Evolutionary conservation across 2,888 invertebrate species (phyloP), one percentile per base, ranked within the genome.

Genomic region (Leptopilina myrica): DNA sequence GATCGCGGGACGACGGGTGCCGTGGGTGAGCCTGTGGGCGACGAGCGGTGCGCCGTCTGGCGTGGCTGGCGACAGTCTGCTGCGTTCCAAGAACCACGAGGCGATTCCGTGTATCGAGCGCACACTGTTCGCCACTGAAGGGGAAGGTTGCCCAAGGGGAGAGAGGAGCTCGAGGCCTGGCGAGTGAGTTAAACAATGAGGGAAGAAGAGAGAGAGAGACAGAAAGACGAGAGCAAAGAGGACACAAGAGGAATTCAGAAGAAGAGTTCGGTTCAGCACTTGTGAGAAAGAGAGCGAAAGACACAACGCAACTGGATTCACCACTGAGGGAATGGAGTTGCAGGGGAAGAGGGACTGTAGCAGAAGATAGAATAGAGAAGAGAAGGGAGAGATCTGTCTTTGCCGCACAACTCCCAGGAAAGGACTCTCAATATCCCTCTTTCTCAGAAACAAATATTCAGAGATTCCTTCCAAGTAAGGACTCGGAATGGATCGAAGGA

Each of bases 21-120:
- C 78, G 84, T 80, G 82, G 84, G 82, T 81, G 85, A 82, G 85
- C 65, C 65, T 76, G 87, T 85, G 85, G 85, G 85, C 84, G 85
- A 84, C 83, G 84, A 90, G 88, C 89, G 87, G 87, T 91, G 90
- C 90, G 89, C 90, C 90, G 90, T 90, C 90, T 91, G 89, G 90
- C 89, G 90, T 91, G 88, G 87, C 90, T 89, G 90, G 88, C 91
- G 90, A 90, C 90, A 90, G 91, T 90, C 90, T 90, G 89, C 90
- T 87, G 89, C 88, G 88, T 91, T 91, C 90, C 89, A 85, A 91
- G 91, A 91, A 91, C 87, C 90, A 90, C 90, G 90, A 88, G 90
- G 90, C 87, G 87, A 90, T 91, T 91, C 90, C 90, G 89, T 90
- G 90, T 91, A 91, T 90, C 89, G 90, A 90, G 86, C 90, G 88